Percentiles rank a stretch among this genome's conserved stretches.
Conservation (phyloP, 1,140 invertebrate genomes). For the Platyura marginata region DNA sequence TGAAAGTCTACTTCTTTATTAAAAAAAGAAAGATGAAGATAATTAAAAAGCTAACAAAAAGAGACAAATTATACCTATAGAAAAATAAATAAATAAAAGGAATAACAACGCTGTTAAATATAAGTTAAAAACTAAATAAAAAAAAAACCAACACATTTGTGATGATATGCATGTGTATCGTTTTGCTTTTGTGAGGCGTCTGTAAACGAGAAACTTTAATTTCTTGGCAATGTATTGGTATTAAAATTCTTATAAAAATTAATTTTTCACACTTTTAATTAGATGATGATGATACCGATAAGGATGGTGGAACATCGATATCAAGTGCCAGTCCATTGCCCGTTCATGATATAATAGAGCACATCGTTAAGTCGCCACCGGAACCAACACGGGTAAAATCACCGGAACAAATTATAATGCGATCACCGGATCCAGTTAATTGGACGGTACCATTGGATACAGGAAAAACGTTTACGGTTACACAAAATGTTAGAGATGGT, state of each 20-base stretch:
- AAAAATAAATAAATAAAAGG: no score
- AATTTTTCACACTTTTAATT: slow-evolving; percentile 4
- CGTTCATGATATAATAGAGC: slow-evolving; percentile 31
- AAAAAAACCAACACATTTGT: no score
- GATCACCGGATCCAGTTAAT: slow-evolving; percentile 78
- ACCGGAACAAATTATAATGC: slow-evolving; percentile 78
- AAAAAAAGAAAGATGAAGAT: no score
- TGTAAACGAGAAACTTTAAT: no score
- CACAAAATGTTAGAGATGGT: slow-evolving; percentile 79
- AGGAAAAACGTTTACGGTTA: slow-evolving; percentile 80
- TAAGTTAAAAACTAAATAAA: no score
- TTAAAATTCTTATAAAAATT: background rate
- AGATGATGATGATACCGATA: slow-evolving; percentile 21
- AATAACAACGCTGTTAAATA: no score
- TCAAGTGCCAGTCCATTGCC: slow-evolving; percentile 24
- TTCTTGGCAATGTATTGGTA: background rate
- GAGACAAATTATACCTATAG: no score
- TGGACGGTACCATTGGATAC: slow-evolving; percentile 88
- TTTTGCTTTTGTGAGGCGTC: background rate
- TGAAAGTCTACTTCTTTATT: no score
- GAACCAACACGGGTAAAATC: slow-evolving; percentile 84
- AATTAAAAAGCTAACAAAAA: no score
- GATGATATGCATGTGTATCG: no score
- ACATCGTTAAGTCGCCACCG: slow-evolving; percentile 71
- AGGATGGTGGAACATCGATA: slow-evolving; percentile 16